phyloP scores from a whole-genome alignment of 2,797 vertebrate species.

The Alectoris magna region DNA sequence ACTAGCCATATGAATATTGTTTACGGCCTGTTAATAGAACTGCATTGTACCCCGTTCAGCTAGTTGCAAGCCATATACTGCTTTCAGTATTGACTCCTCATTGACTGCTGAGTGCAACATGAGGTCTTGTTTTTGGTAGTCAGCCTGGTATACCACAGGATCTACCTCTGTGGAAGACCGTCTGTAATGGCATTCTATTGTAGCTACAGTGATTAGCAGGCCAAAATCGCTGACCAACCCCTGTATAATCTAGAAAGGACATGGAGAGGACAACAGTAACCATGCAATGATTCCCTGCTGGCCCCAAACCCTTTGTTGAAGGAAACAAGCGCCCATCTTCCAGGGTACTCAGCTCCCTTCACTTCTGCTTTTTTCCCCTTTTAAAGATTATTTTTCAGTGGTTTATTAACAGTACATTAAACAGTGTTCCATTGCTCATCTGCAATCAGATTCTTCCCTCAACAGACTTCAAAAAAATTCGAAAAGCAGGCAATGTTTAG shows the following conservation, averaged over 20 bases:
- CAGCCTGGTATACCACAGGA: background rate
- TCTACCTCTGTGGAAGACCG: background rate
- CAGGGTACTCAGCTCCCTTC: background rate
- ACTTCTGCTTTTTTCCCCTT: background rate
- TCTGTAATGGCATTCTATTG: background rate
- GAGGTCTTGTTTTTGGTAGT: background rate
- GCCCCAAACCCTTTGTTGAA: background rate
- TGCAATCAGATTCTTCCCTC: background rate
- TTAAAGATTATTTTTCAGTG: background rate
- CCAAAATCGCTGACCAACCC: slow-evolving; percentile 19
- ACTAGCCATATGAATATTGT: background rate
- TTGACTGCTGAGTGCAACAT: background rate
- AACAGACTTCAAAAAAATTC: background rate
- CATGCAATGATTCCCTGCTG: background rate
- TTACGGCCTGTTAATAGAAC: background rate
- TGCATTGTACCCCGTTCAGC: background rate
- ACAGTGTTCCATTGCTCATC: background rate
- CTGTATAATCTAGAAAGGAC: slow-evolving; percentile 31
- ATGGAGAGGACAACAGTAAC: background rate
- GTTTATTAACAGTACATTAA: background rate
- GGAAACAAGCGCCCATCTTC: background rate
- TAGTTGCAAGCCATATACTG: background rate
- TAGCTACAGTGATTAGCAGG: background rate
- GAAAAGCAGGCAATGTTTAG: background rate
- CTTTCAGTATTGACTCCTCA: background rate